phyloP scores from a whole-genome alignment of 2,113 vertebrate species.

The Dissostichus mawsoni region DNA sequence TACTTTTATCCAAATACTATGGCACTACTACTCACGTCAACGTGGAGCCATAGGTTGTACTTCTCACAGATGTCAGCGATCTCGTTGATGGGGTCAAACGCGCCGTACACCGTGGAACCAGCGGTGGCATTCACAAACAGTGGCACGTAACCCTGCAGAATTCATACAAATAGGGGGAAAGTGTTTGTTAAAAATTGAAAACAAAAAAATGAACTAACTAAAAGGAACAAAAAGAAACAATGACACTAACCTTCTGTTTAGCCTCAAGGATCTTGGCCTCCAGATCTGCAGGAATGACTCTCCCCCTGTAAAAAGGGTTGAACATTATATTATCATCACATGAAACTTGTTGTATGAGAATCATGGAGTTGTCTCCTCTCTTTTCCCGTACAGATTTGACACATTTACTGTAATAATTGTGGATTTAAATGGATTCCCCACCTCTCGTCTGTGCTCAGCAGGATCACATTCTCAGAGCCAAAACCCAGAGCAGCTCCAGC shows the following conservation, averaged over 20 bases:
- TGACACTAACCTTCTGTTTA: conserved; percentile 92
- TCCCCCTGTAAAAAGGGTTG: conserved; percentile 87
- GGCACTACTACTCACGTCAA: conserved; percentile 90
- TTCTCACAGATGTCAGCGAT: conserved; percentile 98
- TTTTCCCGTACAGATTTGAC: neutral
- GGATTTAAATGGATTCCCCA: conserved; percentile 45
- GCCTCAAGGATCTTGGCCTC: conserved; percentile 95
- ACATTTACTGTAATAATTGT: neutral
- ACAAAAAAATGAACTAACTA: neutral
- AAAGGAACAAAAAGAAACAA: neutral
- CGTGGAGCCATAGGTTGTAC: conserved; percentile 97
- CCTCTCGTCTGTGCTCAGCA: conserved; percentile 97
- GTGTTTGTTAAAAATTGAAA: neutral
- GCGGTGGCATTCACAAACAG: conserved; percentile 97
- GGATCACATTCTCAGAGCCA: conserved; percentile 95
- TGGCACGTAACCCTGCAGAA: conserved; percentile 89
- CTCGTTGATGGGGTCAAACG: conserved; percentile 97
- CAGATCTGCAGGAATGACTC: conserved; percentile 97
- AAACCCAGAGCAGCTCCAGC: conserved; percentile 96
- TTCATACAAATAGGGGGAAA: neutral
- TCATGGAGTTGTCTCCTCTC: neutral
- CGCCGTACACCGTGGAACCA: conserved; percentile 96
- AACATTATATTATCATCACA: neutral
- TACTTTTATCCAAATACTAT: neutral
- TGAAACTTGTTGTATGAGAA: neutral